Base-by-base conservation (phyloP, 2,797 vertebrate genomes). In the Spea hammondii region DNA sequence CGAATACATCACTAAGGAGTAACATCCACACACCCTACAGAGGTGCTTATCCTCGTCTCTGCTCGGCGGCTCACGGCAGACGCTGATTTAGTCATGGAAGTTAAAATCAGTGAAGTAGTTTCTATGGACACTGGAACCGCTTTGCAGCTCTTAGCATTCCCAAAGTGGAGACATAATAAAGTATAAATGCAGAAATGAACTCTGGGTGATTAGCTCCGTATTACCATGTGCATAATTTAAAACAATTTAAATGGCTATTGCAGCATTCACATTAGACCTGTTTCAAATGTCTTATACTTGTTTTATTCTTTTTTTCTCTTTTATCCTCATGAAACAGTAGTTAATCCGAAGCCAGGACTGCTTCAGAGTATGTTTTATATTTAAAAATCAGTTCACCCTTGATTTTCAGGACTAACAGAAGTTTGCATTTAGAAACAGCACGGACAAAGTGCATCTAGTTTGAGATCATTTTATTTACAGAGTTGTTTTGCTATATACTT, bases 201-300 rank as follows among this genome's bases (percentile, higher is more conserved):
- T 82, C 54, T 82, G 79, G 79, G 70, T 82, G 79, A 82, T 82
- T 82, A 82, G 75, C 75, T 77, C 32, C 51, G 70, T 77, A 82
- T 82, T 82, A 82, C 75, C 79, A 73, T 77, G 75, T 82, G 79
- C 79, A 77, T 77, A 77, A 82, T 82, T 82, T 82, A 82, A 82
- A 82, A 77, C 79, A 82, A 82, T 82, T 77, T 77, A 77, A 82
- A 68, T 77, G 76, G 70, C 79, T 77, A 77, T 73, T 64, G 55
- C 79, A 11, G 70, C 70, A 45, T 6, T 82, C 75, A 77, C 79
- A 82, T 82, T 82, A 82, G 75, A 77, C 74, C 79, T 82, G 69
- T 77, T 81, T 62, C 54, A 81, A 64, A 81, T 77, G 62, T 68
- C 54, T 77, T 44, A 65, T 77, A 62, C 64, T 60, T 59, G 50